Evolutionary conservation across 2,113 vertebrate species (phyloP).

Genomic region (Gavia stellata): DNA sequence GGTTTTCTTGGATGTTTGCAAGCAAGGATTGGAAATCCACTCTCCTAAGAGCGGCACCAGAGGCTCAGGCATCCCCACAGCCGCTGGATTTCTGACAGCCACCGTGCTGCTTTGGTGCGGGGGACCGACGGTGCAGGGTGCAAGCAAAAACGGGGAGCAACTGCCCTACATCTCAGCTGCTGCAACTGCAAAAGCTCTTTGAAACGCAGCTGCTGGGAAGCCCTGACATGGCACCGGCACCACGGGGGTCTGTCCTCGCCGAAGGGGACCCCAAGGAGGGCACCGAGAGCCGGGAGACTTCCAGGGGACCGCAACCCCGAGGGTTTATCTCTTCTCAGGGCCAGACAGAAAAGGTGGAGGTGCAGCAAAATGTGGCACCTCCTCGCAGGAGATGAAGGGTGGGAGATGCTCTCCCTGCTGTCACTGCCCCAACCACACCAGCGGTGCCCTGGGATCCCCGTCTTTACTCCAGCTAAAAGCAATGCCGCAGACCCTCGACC

Average conservation of each 20-base stretch:
- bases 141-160: neutral
- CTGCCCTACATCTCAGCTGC: neutral
- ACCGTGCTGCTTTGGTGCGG: neutral
- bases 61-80: neutral
- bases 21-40: neutral
- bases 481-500: too few species aligned
- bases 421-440: neutral
- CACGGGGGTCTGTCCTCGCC: accelerated
- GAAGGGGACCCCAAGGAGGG: accelerated
- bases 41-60: accelerated
- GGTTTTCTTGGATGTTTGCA: neutral
- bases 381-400: neutral
- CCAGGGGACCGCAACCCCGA: neutral
- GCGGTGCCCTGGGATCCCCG: accelerated
- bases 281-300: neutral
- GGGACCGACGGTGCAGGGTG: neutral
- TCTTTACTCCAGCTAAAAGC: neutral
- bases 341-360: neutral
- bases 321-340: neutral
- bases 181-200: neutral
- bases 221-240: accelerated
- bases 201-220: neutral
- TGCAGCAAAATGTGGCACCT: neutral
- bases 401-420: neutral
- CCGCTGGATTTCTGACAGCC: accelerated